phyloP scores from a whole-genome alignment of 2,888 invertebrate genomes.

The Colletes collaris region DNA sequence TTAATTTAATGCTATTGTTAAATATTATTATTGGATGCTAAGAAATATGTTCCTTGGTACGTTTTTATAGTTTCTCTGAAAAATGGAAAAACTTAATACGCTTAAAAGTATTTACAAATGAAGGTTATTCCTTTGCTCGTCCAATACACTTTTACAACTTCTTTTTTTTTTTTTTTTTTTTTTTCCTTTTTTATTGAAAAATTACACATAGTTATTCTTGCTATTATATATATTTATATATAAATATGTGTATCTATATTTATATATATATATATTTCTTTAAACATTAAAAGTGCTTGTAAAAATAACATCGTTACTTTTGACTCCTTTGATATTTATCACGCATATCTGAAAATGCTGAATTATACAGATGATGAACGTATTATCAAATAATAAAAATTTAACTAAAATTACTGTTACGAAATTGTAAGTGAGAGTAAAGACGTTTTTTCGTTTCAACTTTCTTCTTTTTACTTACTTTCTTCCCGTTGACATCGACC shows the following conservation, averaged over 20 bases:
- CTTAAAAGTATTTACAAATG: constrained; percentile 45
- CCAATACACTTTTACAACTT: constrained; percentile 43
- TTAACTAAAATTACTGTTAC: constrained; percentile 38
- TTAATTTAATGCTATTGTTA: constrained; percentile 32
- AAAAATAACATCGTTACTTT: constrained; percentile 56
- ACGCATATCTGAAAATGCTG: constrained; percentile 50
- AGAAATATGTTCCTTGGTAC: constrained; percentile 43
- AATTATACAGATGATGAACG: constrained; percentile 44
- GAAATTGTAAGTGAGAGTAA: constrained; percentile 34
- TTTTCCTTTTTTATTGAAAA: constrained; percentile 47
- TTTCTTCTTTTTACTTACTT: constrained; percentile 60
- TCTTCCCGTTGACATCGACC: constrained; percentile 38
- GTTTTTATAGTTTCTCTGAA: constrained; percentile 18
- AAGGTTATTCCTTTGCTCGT: constrained; percentile 30
- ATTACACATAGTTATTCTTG: constrained; percentile 48
- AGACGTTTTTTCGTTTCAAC: constrained; percentile 23
- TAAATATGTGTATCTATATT: background rate
- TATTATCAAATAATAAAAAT: constrained; percentile 29
- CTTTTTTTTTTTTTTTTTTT: constrained; percentile 16
- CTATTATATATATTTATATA: constrained; percentile 22
- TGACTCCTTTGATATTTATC: constrained; percentile 49
- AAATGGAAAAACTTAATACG: constrained; percentile 32
- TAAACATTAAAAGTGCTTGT: constrained; percentile 60
- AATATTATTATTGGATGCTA: constrained; percentile 23
- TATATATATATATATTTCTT: constrained; percentile 33